phyloP scores from a whole-genome alignment of 2,888 invertebrate species.

The Cheilosia vulpina region DNA sequence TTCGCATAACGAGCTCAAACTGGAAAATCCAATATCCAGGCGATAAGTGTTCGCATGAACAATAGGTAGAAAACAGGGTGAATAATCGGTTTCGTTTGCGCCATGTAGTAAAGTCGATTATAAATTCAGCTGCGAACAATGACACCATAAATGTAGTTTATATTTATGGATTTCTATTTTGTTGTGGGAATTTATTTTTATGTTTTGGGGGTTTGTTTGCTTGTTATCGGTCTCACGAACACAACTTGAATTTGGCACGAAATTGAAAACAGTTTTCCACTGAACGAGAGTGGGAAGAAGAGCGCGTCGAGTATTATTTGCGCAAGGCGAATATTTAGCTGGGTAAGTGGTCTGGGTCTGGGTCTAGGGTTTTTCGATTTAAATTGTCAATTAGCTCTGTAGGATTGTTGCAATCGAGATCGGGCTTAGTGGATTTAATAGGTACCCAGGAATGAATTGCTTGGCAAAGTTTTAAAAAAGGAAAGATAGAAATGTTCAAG shows the following conservation, averaged over 20 bases:
- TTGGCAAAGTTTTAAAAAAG: too few relatives aligned
- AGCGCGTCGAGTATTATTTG: neutral
- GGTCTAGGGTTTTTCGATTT: neutral
- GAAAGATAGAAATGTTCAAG: too few relatives aligned
- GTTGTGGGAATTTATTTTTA: constrained; percentile 32
- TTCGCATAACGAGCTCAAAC: constrained; percentile 45
- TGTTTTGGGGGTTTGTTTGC: constrained; percentile 3
- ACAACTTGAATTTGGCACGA: constrained; percentile 19
- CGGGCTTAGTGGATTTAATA: too few relatives aligned
- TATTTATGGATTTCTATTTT: constrained; percentile 39
- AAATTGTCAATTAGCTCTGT: neutral
- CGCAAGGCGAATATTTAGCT: neutral
- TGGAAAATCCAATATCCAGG: constrained; percentile 41
- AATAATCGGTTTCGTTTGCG: constrained; percentile 50
- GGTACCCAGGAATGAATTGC: too few relatives aligned
- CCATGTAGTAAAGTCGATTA: constrained; percentile 42
- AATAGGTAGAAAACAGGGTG: constrained; percentile 46
- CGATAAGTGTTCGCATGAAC: constrained; percentile 49
- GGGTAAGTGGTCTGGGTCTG: neutral
- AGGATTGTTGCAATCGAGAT: too few relatives aligned
- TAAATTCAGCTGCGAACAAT: constrained; percentile 65
- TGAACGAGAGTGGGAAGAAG: neutral
- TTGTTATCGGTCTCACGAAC: constrained; percentile 8
- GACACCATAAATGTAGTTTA: constrained; percentile 65
- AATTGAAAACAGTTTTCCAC: constrained; percentile 20